phyloP scores from a whole-genome alignment of 2,888 invertebrate genomes.

The Sthenelais limicola region DNA sequence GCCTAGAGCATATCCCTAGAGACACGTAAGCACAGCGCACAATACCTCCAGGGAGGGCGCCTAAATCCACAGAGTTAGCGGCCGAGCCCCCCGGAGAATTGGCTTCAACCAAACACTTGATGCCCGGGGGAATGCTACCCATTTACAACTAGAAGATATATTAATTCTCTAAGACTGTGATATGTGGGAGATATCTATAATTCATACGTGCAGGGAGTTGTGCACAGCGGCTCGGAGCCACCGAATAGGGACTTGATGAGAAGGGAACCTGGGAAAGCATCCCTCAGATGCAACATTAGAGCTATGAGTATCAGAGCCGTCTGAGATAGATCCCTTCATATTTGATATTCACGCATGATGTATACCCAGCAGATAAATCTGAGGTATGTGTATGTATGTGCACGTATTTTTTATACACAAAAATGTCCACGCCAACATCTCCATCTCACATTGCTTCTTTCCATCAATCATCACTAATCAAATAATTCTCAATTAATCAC shows the following conservation, averaged over 20 bases:
- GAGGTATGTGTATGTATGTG: too few relatives aligned
- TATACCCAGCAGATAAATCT: too few relatives aligned
- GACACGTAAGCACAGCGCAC: constrained; percentile 3
- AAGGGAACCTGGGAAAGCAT: not conserved
- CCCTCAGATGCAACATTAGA: not conserved
- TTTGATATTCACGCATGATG: not conserved
- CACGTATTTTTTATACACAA: too few relatives aligned
- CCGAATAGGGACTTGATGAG: not conserved
- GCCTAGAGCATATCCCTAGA: constrained; percentile 14
- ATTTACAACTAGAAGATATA: constrained; percentile 19
- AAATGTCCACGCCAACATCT: too few relatives aligned
- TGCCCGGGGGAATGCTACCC: constrained; percentile 13
- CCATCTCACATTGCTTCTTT: too few relatives aligned
- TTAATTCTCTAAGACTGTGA: constrained; percentile 21
- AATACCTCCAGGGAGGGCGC: not conserved
- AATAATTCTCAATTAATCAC: too few relatives aligned
- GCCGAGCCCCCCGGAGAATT: not conserved
- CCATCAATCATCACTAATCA: too few relatives aligned
- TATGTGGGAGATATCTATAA: constrained; percentile 29
- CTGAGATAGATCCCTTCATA: too few relatives aligned
- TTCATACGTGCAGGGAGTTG: not conserved
- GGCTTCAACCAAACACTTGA: constrained; percentile 38
- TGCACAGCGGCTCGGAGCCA: too few relatives aligned
- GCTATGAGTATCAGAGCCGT: too few relatives aligned
- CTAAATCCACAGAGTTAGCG: constrained; percentile 16